Evolutionary conservation across 1,140 invertebrate genomes (phyloP).

Genomic region (Adelges cooleyi): DNA sequence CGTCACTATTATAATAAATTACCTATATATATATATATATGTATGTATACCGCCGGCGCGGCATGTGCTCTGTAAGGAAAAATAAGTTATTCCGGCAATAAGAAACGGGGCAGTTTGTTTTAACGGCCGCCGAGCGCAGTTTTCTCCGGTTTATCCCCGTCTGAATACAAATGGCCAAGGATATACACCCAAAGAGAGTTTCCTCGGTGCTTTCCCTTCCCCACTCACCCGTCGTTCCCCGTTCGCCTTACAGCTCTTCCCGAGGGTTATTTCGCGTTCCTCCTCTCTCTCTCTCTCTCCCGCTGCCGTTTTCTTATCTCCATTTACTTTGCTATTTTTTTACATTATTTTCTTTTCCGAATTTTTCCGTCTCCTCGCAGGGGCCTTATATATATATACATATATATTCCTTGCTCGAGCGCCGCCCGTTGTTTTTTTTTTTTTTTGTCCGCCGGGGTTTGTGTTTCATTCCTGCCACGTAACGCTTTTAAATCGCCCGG

Average conservation of each 20-base stretch:
- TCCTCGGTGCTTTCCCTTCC: neutral
- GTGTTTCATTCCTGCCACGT: slow-evolving; percentile 25
- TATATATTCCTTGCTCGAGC: neutral
- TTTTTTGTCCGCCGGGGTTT: neutral
- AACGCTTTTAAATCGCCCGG: slow-evolving; percentile 26
- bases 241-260: neutral
- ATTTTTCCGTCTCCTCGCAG: neutral
- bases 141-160: slow-evolving; percentile 12
- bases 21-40: neutral
- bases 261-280: too few species aligned
- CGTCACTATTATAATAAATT: neutral
- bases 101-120: slow-evolving; percentile 25
- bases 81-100: slow-evolving; percentile 28
- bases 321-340: neutral
- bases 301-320: neutral
- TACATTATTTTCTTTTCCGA: neutral
- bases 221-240: neutral
- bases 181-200: slow-evolving; percentile 7
- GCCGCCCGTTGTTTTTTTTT: neutral
- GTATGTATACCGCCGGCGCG: neutral
- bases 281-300: too few species aligned
- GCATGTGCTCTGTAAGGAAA: slow-evolving; percentile 5
- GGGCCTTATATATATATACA: neutral
- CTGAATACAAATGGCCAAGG: slow-evolving; percentile 27
- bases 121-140: slow-evolving; percentile 9